phyloP scores from a whole-genome alignment of 2,113 vertebrate genomes.

The human (Homo sapiens) region DNA sequence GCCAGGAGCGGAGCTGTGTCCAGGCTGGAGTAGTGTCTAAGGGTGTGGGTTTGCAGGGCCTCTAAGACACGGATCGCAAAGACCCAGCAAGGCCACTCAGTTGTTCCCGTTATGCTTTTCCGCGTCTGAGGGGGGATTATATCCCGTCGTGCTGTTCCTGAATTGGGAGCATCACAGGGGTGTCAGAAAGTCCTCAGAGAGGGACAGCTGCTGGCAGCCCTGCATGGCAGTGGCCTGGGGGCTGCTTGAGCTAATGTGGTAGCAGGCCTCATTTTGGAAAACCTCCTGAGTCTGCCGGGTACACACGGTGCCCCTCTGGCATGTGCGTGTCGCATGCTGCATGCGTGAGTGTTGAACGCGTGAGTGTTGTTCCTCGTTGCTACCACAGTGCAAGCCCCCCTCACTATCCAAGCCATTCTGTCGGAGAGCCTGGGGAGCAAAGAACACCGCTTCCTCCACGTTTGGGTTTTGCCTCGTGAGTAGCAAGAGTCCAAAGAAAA shows the following conservation, averaged over 20 bases:
- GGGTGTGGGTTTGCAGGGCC: neutral
- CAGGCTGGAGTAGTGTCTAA: neutral
- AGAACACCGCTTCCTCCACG: neutral
- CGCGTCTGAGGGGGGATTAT: neutral
- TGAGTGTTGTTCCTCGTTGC: neutral
- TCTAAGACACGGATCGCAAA: neutral
- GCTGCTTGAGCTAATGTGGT: too few species aligned
- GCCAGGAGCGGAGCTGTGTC: neutral
- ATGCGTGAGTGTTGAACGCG: too few species aligned
- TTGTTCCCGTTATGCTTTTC: neutral
- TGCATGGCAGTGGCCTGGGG: neutral
- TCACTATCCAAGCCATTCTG: neutral
- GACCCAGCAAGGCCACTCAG: rapidly evolving
- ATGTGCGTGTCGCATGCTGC: too few species aligned
- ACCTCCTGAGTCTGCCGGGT: rapidly evolving
- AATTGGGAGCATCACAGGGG: neutral
- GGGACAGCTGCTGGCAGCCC: too few species aligned
- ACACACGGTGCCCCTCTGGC: neutral
- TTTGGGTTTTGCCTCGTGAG: rapidly evolving
- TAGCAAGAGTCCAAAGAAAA: neutral
- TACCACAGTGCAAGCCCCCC: rapidly evolving
- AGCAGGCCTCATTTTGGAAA: neutral
- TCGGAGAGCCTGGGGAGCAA: too few species aligned
- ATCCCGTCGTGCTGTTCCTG: rapidly evolving
- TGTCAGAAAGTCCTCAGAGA: neutral